Base-by-base conservation (phyloP, 2,888 invertebrate species). In the Drosophila koepferae region DNA sequence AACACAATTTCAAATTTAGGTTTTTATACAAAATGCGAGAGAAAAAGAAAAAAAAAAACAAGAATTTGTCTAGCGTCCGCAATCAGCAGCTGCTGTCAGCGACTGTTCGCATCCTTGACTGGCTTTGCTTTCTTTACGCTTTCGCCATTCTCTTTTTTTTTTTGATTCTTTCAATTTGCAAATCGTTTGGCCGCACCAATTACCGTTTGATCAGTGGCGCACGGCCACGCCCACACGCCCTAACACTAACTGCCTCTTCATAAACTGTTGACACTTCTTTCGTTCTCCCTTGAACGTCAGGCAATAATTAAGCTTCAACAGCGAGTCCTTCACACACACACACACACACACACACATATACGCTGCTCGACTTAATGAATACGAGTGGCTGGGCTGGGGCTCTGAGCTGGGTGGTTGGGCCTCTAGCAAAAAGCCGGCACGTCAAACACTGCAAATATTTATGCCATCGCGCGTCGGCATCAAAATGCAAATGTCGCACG, bases 361-460 rank as follows among this genome's bases (percentile, higher is more conserved):
- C 51, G 69, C 63, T 79, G 82, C 81, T 88, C 86, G 86, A 81
- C 74, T 87, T 87, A 87, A 87, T 87, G 86, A 87, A 86, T 87
- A 77, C 77, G 72, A 73, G 74, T 71, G 59, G 2, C 16, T 38
- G n/a, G 28, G 12, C 8, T 20, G 53, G 20, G 48, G 23, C 5
- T 9, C 20, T 20, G 20, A 28, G 28, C 12, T 43, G 8, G 28
- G 3, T 3, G 14, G 46, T 1, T 5, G 46, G 46, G 38, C 5
- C 55, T 28, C 40, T 5, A 28, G 55, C 55, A 55, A 41, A 41
- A 55, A 55, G 55, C 55, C 55, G 55, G 70, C 86, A 81, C 86
- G 75, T 82, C 89, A 90, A 85, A 89, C 89, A 85, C 81, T 74
- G 88, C 84, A 90, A 90, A 90, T 90, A 90, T 90, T 90, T 90